A percentile compares a stretch with the other conserved stretches of the same genome.
Evolutionary conservation across 2,113 vertebrate species (phyloP).

Genomic region (Willisornis vidua): DNA sequence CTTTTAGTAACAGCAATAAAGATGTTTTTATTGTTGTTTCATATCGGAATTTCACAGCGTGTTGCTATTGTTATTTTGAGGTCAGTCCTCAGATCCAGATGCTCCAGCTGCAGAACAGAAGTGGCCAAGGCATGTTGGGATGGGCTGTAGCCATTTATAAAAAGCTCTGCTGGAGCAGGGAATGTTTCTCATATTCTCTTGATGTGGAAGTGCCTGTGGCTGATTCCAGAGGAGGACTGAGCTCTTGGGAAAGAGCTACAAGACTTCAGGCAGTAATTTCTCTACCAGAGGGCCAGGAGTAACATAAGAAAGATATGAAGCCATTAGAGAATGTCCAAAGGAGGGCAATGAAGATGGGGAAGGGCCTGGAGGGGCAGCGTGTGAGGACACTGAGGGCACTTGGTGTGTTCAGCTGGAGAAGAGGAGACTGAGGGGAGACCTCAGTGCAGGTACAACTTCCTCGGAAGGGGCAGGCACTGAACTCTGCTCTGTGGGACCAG

Average conservation of each 20-base stretch:
- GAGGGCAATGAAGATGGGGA: neutral
- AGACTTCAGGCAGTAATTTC: neutral
- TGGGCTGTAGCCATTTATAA: neutral
- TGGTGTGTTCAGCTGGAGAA: neutral
- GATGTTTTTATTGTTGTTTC: neutral
- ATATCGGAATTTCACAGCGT: neutral
- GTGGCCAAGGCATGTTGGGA: neutral
- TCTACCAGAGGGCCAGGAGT: neutral
- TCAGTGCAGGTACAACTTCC: neutral
- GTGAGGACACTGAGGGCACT: neutral
- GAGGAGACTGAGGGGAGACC: neutral
- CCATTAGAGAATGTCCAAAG: neutral
- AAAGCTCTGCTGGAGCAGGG: neutral
- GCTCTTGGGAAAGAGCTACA: neutral
- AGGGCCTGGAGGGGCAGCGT: neutral
- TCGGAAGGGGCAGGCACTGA: neutral
- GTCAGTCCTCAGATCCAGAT: neutral
- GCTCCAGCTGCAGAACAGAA: neutral
- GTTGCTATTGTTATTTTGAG: neutral
- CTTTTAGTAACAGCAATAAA: conserved; percentile 31
- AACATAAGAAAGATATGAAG: neutral
- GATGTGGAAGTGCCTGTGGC: neutral
- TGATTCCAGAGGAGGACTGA: neutral
- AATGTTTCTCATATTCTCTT: neutral
- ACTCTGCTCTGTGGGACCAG: neutral